Evolutionary conservation across 1,140 invertebrate genomes (phyloP).

Genomic region (Triops longicaudatus): DNA sequence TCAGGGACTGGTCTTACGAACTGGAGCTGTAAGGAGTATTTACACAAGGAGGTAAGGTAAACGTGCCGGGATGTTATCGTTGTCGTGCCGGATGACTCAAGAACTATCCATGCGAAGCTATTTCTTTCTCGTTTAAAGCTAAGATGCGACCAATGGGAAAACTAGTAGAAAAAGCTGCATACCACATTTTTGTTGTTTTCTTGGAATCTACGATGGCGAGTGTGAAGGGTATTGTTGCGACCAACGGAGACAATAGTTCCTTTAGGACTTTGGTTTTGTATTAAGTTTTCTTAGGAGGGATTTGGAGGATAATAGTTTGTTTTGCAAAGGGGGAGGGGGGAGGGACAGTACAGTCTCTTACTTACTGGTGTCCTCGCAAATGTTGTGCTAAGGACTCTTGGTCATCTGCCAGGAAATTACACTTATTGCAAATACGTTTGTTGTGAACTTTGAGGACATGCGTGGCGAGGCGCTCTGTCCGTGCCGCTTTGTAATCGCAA

Average conservation of each 20-base stretch:
- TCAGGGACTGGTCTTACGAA: too few species aligned
- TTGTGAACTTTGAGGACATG: constrained; percentile 86
- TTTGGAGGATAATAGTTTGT: not conserved
- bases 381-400: constrained; percentile 64
- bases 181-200: too few species aligned
- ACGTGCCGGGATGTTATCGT: too few species aligned
- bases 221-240: too few species aligned
- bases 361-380: constrained; percentile 50
- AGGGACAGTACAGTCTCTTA: constrained; percentile 27
- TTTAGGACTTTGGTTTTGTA: not conserved
- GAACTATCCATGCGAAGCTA: too few species aligned
- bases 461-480: constrained; percentile 72
- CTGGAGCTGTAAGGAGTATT: too few species aligned
- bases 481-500: constrained; percentile 83
- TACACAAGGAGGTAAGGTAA: too few species aligned
- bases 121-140: too few species aligned
- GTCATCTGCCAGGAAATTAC: constrained; percentile 73
- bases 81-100: too few species aligned
- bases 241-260: not conserved
- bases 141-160: too few species aligned
- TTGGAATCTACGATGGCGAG: too few species aligned
- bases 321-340: not conserved
- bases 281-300: not conserved
- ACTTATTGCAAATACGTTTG: constrained; percentile 76
- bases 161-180: too few species aligned